phyloP scores from a whole-genome alignment of 2,888 invertebrate species.

The Lasioglossum pauxillum region DNA sequence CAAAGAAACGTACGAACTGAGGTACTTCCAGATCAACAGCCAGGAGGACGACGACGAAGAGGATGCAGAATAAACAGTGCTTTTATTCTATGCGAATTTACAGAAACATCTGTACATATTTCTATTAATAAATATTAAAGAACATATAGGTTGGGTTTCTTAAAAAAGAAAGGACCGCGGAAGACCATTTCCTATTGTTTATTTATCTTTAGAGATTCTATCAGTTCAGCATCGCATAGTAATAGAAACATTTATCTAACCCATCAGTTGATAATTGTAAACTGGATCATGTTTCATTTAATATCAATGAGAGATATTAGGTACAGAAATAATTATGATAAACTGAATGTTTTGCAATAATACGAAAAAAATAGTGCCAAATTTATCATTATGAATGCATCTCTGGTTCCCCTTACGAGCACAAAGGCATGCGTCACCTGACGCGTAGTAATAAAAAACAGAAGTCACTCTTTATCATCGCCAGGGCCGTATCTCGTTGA shows the following conservation, averaged over 20 bases:
- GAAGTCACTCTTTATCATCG: constrained; percentile 50
- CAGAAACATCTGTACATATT: constrained; percentile 75
- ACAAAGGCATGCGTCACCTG: constrained; percentile 42
- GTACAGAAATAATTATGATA: background rate
- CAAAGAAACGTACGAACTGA: constrained; percentile 98
- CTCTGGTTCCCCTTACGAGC: background rate
- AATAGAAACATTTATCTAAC: background rate
- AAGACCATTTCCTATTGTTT: background rate
- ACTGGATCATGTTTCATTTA: background rate
- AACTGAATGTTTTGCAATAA: background rate
- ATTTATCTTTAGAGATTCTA: background rate
- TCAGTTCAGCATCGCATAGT: background rate
- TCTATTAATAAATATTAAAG: constrained; percentile 65
- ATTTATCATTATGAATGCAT: constrained; percentile 7
- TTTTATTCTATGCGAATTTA: constrained; percentile 65
- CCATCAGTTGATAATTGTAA: background rate
- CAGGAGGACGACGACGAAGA: constrained; percentile 92
- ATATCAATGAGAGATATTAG: background rate
- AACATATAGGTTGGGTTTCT: constrained; percentile 14
- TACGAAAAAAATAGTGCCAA: background rate
- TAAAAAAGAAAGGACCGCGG: too few species aligned
- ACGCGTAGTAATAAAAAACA: constrained; percentile 48
- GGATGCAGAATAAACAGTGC: constrained; percentile 91
- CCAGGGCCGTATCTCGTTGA: constrained; percentile 41
- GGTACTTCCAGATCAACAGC: constrained; percentile 99